Evolutionary conservation across 2,113 vertebrate species (phyloP), one percentile per base, ranked within the genome.

Genomic region (Cochlearius cochlearius): DNA sequence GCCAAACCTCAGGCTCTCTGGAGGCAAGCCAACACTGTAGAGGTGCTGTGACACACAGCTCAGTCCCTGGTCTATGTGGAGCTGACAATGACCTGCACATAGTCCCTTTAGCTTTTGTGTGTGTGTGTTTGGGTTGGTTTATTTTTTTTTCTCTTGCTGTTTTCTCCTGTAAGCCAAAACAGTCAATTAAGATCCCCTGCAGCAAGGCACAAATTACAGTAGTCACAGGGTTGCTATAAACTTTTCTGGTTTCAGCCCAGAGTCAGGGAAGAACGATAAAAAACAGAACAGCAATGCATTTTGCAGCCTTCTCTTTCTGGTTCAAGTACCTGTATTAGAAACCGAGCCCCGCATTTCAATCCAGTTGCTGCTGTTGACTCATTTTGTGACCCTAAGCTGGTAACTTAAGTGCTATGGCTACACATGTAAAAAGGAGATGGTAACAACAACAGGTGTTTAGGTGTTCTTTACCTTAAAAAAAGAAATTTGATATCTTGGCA

Each of bases 231-330:
- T 50, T 72, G 36, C 72, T 88, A 9, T 36, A 41, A 66, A 52
- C 60, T 81, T 87, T 7, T 6, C 27, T 45, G 9, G 3, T 86
- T 78, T 76, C 38, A 53, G 15, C 25, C 30, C 27, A 36, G 32
- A 50, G n/a, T 19, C 1, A 4, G 10, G 14, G 10, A 56, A 62
- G 15, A 67, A 9, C 0, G 1, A 2, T 30, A 38, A 49, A 63
- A 63, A 60, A 11, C n/a, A 60, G 4, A 55, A 18, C 2, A 3
- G n/a, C 12, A 29, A 36, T 1, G 2, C 4, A 2, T 86, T 76
- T 77, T 53, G n/a, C 29, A 77, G 7, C 18, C 16, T 58, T 23
- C 18, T 85, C 8, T 74, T 67, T 80, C 19, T 82, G 34, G 12
- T 53, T 76, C 10, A 25, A 18, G 34, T 58, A 27, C 19, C 10